Evolutionary conservation across 1,140 invertebrate genomes (phyloP), one percentile per base, ranked within the genome.

Genomic region (Manduca sexta): DNA sequence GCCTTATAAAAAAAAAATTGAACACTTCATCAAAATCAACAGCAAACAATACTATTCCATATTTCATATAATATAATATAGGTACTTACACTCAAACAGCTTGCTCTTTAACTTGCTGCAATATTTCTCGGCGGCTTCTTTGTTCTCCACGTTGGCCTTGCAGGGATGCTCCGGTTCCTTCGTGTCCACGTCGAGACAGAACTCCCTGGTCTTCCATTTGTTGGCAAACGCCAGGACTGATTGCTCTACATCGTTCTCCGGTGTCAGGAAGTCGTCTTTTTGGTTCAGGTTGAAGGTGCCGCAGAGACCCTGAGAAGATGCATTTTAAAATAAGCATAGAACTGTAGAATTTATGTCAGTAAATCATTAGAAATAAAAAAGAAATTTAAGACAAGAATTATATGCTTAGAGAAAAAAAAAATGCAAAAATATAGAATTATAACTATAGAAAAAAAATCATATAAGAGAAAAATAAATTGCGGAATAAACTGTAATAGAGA

Each of bases 201-300:
- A 87, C 67, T 94, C 92, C 17, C 89, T 89, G 0, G 92, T 93
- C 74, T 94, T 95, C 95, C 95, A 97, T 63, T 95, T 95, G 70
- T 95, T 94, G 0, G 94, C 94, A 74, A 97, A 97, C 0, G 92
- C 88, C 6, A 91, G 84, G 0, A 91, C 86, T 0, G 92, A 88
- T 35, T 92, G 90, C 68, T 97, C 95, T 0, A 93, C 74, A 67
- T 96, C 94, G 12, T 93, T 92, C 68, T 96, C 92, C 0, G 92
- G 93, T 0, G 95, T 97, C 4, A 94, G 65, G 74, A 97, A 97
- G 74, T 98, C 96, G 69, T 97, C 94, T 61, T 93, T 92, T 69
- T 95, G 94, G 66, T 95, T 96, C 10, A 89, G 84, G 49, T 93
- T 95, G 69, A 95, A 97, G 0, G 94, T 97, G 13, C 96, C 96